Evolutionary conservation across 92 coral and sea anemone genomes (phyloP).

Genomic region (Umimayanthus chanpuru): DNA sequence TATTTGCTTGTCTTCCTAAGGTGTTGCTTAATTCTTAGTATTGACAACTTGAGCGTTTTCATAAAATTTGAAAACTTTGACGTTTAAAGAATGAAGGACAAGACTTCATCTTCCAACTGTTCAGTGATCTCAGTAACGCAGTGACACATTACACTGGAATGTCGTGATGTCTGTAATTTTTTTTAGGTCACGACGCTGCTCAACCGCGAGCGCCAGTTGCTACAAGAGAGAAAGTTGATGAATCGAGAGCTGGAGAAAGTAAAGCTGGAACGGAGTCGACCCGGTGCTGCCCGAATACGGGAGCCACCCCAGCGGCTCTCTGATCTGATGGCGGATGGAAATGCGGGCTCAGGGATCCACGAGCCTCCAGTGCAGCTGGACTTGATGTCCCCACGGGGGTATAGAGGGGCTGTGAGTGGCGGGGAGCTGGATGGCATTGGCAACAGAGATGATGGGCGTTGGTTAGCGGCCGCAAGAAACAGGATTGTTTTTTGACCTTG

Average conservation of each 20-base stretch:
- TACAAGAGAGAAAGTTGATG: slow-evolving; percentile 87
- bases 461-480: slow-evolving; percentile 54
- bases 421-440: slow-evolving; percentile 80
- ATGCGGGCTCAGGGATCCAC: slow-evolving; percentile 58
- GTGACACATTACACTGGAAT: background rate
- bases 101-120: background rate
- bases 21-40: no score
- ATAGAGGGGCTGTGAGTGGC: slow-evolving; percentile 55
- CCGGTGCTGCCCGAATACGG: slow-evolving; percentile 71
- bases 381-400: slow-evolving; percentile 86
- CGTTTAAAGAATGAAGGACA: no score
- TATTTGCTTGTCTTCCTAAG: no score
- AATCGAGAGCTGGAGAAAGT: slow-evolving; percentile 87
- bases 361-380: slow-evolving; percentile 87
- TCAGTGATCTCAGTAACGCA: background rate
- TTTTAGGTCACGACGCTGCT: slow-evolving; percentile 87
- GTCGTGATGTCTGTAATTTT: background rate
- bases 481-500: slow-evolving; percentile 65
- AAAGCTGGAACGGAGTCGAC: slow-evolving; percentile 84
- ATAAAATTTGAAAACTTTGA: background rate
- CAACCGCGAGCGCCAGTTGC: slow-evolving; percentile 89
- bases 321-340: slow-evolving; percentile 70
- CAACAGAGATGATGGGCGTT: slow-evolving; percentile 54
- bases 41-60: no score
- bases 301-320: slow-evolving; percentile 86